Evolutionary conservation across 2,113 vertebrate species (phyloP).

Genomic region (Rhea pennata): DNA sequence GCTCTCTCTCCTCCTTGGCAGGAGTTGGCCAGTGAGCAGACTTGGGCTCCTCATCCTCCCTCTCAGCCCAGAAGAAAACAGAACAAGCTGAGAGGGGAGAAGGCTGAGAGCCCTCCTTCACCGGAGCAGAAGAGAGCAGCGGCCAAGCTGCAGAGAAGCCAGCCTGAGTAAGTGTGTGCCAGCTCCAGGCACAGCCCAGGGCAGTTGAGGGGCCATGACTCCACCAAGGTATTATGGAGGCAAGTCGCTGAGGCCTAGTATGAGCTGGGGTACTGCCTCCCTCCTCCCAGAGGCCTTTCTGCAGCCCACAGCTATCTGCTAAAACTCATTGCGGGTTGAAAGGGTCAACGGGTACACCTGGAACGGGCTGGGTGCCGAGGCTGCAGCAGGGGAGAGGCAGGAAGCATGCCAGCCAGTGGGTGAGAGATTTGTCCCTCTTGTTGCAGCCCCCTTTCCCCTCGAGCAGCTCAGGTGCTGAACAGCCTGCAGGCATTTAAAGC

Average conservation of each 20-base stretch:
- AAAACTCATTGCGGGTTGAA: not conserved
- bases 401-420: not conserved
- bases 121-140: not conserved
- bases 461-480: not conserved
- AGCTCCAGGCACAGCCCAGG: not conserved
- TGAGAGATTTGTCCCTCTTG: not conserved
- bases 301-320: not conserved
- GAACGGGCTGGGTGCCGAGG: too few species aligned
- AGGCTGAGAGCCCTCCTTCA: not conserved
- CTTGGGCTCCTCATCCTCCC: too few species aligned
- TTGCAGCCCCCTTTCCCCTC: not conserved
- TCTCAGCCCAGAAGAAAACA: too few species aligned
- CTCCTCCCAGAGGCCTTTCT: too few species aligned
- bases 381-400: not conserved
- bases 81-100: not conserved
- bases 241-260: too few species aligned
- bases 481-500: not conserved
- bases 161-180: not conserved
- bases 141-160: not conserved
- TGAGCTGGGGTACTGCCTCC: too few species aligned
- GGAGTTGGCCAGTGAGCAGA: too few species aligned
- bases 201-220: not conserved
- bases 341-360: not conserved
- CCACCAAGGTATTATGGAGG: too few species aligned
- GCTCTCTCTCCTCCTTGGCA: too few species aligned